Evolutionary conservation across 2,888 invertebrate genomes (phyloP), one percentile per base, ranked within the genome.

Genomic region (Machimus atricapillus): DNA sequence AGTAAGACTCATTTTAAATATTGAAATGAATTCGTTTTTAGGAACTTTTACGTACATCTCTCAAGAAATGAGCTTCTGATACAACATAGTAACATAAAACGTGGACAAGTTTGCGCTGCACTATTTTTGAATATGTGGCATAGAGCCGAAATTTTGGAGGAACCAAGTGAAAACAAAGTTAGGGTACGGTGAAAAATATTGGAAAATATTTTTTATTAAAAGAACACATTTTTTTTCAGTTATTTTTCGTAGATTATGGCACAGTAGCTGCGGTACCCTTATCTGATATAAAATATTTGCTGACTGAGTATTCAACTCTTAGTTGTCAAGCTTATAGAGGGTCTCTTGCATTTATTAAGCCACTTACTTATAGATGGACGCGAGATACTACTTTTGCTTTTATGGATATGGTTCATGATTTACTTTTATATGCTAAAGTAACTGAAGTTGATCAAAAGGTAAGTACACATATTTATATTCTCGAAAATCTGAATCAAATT

Each of bases 231-330:
- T 79, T 14, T 23, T 52, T 56, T 56, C 12, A 81, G 88, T 76
- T 88, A 6, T 87, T 83, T 79, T 88, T 88, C 31, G 66, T 88
- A 23, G 88, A 88, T 79, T 88, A 88, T 46, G 88, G 88, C 9
- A 88, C 88, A 8, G 86, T 88, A 3, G 7, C 86, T 2, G 14
- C 43, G 16, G 76, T 87, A 5, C 1, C 19, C 4, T 2, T 79
- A 7, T n/a, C 7, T 6, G 27, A 87, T 46, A 58, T 88, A 9
- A 88, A 87, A 77, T 87, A 87, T 87, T 87, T 89, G 81, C 52
- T 85, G 9, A 27, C 56, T 7, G 86, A 88, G 27, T 89, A 87
- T 86, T 74, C 87, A 34, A 74, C 27, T 34, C 76, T 89, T 27
- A 66, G 43, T 8, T 43, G 81, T 34, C 89, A 89, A 40, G 85